Conservation (phyloP, 1,140 invertebrate species). For the Ectropis grisescens region DNA sequence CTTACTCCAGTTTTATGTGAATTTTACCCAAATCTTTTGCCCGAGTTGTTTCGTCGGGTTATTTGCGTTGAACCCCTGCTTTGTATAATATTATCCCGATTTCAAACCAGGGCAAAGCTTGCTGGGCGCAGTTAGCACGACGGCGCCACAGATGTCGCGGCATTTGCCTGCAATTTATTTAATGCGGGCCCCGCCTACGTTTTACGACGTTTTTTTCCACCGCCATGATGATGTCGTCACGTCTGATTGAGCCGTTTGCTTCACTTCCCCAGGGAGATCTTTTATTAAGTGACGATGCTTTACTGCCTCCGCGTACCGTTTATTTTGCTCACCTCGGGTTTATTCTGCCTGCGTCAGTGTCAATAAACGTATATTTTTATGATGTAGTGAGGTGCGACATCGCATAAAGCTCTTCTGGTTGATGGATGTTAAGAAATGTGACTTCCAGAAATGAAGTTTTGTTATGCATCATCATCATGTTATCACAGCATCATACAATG, state of each 20-base stretch:
- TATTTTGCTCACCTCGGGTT: conserved; percentile 15
- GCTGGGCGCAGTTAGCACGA: conserved; percentile 9
- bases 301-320: conserved; percentile 22
- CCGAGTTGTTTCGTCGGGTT: too few species aligned
- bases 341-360: conserved; percentile 8
- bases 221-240: conserved; percentile 41
- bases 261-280: conserved; percentile 43
- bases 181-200: conserved; percentile 36
- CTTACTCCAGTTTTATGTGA: too few species aligned
- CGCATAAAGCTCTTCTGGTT: too few species aligned
- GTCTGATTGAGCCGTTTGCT: conserved; percentile 59
- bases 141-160: conserved; percentile 26
- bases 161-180: conserved; percentile 51
- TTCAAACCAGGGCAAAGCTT: conserved; percentile 8
- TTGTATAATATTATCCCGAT: too few species aligned
- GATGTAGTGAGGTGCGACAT: background rate
- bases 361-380: conserved; percentile 15
- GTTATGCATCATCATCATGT: too few species aligned
- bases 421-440: too few species aligned
- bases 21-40: too few species aligned
- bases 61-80: too few species aligned
- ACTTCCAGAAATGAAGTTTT: too few species aligned
- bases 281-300: conserved; percentile 59
- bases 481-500: too few species aligned
- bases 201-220: conserved; percentile 50